Conservation (phyloP, 2,797 vertebrate species). For the Lagodon rhomboides region DNA sequence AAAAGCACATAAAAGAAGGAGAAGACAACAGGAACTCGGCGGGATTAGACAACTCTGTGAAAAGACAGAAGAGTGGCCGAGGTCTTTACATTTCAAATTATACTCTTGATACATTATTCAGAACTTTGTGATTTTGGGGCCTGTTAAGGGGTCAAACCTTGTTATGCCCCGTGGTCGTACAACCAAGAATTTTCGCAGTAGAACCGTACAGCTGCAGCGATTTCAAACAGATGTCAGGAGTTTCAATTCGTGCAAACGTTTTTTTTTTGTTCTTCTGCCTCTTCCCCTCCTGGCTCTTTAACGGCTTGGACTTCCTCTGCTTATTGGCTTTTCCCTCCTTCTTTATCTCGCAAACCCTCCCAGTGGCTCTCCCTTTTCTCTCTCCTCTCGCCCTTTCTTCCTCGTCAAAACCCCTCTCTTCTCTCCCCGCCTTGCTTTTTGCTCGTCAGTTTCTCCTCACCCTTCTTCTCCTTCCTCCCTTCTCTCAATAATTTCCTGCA, state of each 20-base stretch:
- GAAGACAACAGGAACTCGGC: conserved; percentile 21
- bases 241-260: conserved; percentile 40
- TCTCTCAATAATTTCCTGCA: conserved; percentile 12
- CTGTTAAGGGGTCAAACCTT: conserved; percentile 15
- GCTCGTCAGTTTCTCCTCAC: conserved; percentile 29
- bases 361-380: conserved; percentile 20
- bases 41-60: not conserved
- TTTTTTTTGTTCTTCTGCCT: conserved; percentile 35
- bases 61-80: not conserved
- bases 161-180: conserved; percentile 22
- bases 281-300: conserved; percentile 40
- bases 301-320: conserved; percentile 34
- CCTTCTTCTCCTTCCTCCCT: conserved; percentile 3
- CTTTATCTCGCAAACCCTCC: conserved; percentile 47
- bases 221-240: conserved; percentile 45
- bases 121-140: conserved; percentile 9
- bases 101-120: conserved; percentile 33
- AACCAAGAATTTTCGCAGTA: conserved; percentile 25
- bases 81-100: conserved; percentile 34
- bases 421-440: conserved; percentile 11
- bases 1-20: conserved; percentile 18
- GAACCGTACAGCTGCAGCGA: conserved; percentile 12
- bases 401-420: conserved; percentile 26
- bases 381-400: conserved; percentile 6
- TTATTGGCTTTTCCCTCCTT: conserved; percentile 49